Evolutionary conservation across 2,888 invertebrate species (phyloP).

Genomic region (Serripes groenlandicus): DNA sequence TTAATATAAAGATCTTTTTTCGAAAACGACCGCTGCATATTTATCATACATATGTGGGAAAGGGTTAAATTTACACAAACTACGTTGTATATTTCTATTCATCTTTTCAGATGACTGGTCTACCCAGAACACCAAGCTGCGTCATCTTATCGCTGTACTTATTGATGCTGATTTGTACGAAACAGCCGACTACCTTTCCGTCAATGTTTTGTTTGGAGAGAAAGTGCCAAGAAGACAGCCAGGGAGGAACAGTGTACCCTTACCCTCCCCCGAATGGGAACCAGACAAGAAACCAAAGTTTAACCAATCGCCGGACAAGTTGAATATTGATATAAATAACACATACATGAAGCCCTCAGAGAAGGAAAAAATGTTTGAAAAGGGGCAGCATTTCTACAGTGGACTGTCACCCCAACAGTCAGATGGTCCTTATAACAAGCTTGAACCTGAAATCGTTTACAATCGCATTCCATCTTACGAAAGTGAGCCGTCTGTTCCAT

Average conservation of each 20-base stretch:
- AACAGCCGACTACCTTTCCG: conserved; percentile 74
- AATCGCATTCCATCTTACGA: conserved; percentile 11
- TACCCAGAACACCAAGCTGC: conserved; percentile 75
- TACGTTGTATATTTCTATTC: neutral
- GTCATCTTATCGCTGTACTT: conserved; percentile 70
- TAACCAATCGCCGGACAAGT: neutral
- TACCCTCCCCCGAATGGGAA: conserved; percentile 35
- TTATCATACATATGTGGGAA: too few species aligned
- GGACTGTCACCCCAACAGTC: neutral
- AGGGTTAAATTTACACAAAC: too few species aligned
- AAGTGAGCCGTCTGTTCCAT: conserved; percentile 1
- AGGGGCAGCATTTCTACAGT: neutral
- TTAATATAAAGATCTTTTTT: too few species aligned
- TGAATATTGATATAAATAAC: neutral
- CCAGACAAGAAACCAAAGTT: conserved; percentile 16
- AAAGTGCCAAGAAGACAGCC: conserved; percentile 40
- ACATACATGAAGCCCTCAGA: neutral
- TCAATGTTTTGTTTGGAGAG: conserved; percentile 68
- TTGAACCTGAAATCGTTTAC: neutral
- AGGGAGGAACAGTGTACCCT: neutral
- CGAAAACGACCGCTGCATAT: too few species aligned
- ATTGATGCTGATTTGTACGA: conserved; percentile 67
- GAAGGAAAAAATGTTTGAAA: neutral
- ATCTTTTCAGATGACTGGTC: conserved; percentile 75
- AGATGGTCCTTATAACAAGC: neutral